Base-by-base conservation (phyloP, 2,888 invertebrate genomes). In the Yponomeuta sedellus region DNA sequence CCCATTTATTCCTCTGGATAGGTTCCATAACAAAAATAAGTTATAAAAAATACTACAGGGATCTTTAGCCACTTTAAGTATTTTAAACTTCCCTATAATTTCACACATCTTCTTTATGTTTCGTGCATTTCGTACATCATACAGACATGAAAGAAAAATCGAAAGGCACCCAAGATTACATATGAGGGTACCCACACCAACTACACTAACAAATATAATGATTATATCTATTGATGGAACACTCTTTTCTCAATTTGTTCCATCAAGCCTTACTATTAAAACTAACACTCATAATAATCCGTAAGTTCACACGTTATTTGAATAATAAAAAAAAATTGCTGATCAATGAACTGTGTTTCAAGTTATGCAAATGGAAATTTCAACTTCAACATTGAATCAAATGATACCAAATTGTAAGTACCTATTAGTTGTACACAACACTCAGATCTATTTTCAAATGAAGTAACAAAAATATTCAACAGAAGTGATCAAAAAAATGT, bases 121-220 rank as follows among this genome's bases (percentile, higher is more conserved):
- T 95, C 95, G 95, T 95, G 95, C 95, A 95, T 95, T 95, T 95
- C 95, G 92, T 94, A 94, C 94, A 94, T 94, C 94, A 95, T 95
- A 95, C 95, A 95, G 94, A 93, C 90, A 90, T 83, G 80, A 81
- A 79, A 73, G 72, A 65, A 72, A 68, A 88, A 90, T 83, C 86
- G 82, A 91, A 89, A 83, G 92, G 90, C 88, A 91, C 91, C 92
- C 91, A 79, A 52, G 85, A 86, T 88, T 91, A 92, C 85, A 92
- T 79, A 83, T 80, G 71, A 77, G 91, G 91, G 88, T 85, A 86
- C 90, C 89, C 79, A 89, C 88, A 90, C 88, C 86, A 76, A 91
- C 92, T 92, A 92, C 85, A 85, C 91, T 91, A 92, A 87, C 82
- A 86, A 88, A 87, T 85, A 91, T 85, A 86, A 80, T 88, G 84